Evolutionary conservation across 1,140 invertebrate genomes (phyloP).

Genomic region (Tribolium madens): DNA sequence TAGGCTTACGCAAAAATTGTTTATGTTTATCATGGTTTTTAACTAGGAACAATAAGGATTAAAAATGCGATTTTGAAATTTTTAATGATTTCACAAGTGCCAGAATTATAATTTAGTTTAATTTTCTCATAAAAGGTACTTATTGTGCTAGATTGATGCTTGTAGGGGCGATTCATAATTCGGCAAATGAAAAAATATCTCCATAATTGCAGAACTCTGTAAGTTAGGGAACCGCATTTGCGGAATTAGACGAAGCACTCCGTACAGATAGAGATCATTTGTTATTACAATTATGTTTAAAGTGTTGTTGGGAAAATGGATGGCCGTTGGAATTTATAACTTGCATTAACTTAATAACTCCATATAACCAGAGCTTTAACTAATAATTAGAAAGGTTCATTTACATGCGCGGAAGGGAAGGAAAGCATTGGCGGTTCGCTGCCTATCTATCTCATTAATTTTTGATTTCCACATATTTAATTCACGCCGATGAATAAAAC

Average conservation of each 20-base stretch:
- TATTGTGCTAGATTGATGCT: too few species aligned
- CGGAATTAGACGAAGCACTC: background rate
- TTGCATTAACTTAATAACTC: constrained; percentile 30
- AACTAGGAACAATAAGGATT: too few species aligned
- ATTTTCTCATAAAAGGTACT: too few species aligned
- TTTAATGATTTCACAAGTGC: too few species aligned
- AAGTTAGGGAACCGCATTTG: background rate
- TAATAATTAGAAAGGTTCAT: constrained; percentile 32
- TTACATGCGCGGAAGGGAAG: constrained; percentile 7
- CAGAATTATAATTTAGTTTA: too few species aligned
- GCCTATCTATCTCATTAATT: constrained; percentile 3
- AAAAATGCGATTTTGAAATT: too few species aligned
- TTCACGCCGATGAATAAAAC: constrained; percentile 3
- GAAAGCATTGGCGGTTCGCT: background rate
- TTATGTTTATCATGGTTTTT: too few species aligned
- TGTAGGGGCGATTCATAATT: background rate
- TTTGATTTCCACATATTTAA: background rate
- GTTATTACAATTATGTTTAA: constrained; percentile 21
- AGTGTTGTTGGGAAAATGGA: constrained; percentile 7
- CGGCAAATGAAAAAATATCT: background rate
- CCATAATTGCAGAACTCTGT: background rate
- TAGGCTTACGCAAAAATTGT: too few species aligned
- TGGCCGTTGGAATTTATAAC: constrained; percentile 21
- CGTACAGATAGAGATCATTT: background rate
- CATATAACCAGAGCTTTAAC: constrained; percentile 8